Percentiles rank a stretch among this genome's conserved stretches.
Evolutionary conservation across 2,797 vertebrate species (phyloP).

Genomic region (Sparidentex hasta): DNA sequence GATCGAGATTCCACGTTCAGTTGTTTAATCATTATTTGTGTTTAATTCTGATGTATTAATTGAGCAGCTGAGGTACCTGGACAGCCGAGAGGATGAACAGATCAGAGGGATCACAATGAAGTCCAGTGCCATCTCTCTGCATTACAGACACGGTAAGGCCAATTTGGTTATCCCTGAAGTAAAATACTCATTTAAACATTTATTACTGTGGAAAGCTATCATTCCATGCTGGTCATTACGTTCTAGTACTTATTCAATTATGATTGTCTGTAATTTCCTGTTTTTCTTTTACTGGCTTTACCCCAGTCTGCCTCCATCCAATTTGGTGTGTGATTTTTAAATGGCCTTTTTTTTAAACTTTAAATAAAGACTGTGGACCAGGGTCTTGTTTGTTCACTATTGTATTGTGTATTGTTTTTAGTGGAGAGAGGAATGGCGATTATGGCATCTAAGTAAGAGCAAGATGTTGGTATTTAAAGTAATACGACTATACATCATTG

Average conservation of each 20-base stretch:
- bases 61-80: constrained; percentile 92
- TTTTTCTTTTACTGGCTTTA: background rate
- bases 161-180: background rate
- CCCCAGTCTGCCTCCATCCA: background rate
- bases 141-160: constrained; percentile 85
- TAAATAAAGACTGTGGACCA: background rate
- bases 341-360: too few relatives aligned
- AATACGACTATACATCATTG: background rate
- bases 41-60: background rate
- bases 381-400: background rate
- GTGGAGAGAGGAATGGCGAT: background rate
- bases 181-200: background rate
- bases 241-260: background rate
- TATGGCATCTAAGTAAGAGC: background rate
- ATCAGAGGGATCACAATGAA: constrained; percentile 98
- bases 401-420: background rate
- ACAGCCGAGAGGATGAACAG: constrained; percentile 98
- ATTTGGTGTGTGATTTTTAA: too few relatives aligned
- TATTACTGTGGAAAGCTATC: background rate
- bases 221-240: background rate
- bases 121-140: constrained; percentile 95
- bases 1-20: background rate
- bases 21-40: background rate
- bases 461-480: too few relatives aligned
- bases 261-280: background rate